Percentiles rank a stretch among this genome's conserved stretches.
Evolutionary conservation across 2,888 invertebrate species (phyloP).

Genomic region (Gnatocerus cornutus): DNA sequence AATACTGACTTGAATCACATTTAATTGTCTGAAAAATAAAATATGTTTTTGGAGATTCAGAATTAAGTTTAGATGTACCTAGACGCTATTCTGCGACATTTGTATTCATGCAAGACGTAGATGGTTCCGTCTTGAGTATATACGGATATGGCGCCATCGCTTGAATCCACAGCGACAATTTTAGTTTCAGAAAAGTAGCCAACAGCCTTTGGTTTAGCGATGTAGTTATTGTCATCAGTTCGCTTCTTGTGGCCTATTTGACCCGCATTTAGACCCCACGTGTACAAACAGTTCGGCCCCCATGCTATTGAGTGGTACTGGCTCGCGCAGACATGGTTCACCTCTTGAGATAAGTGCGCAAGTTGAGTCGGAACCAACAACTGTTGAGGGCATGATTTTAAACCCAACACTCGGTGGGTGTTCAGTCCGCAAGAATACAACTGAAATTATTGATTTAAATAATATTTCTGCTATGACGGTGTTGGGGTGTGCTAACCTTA

Average conservation of each 20-base stretch:
- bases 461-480: no score
- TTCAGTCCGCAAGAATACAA: slow-evolving; percentile 79
- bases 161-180: slow-evolving; percentile 73
- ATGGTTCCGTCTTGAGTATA: slow-evolving; percentile 80
- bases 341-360: slow-evolving; percentile 64
- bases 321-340: slow-evolving; percentile 77
- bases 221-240: slow-evolving; percentile 63
- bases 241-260: slow-evolving; percentile 81
- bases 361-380: slow-evolving; percentile 70
- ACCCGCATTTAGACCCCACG: slow-evolving; percentile 89
- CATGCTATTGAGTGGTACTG: slow-evolving; percentile 83
- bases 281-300: slow-evolving; percentile 77
- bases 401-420: slow-evolving; percentile 78
- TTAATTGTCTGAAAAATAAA: slow-evolving; percentile 63
- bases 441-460: slow-evolving; percentile 66
- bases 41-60: neutral
- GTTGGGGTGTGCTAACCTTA: no score
- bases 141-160: slow-evolving; percentile 81
- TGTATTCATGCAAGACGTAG: slow-evolving; percentile 80
- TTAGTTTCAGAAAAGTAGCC: slow-evolving; percentile 62
- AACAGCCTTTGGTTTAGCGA: slow-evolving; percentile 73
- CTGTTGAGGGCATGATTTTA: slow-evolving; percentile 72
- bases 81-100: slow-evolving; percentile 80
- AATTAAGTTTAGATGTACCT: slow-evolving; percentile 67
- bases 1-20: slow-evolving; percentile 70